Conservation (phyloP, 1,140 invertebrate genomes). For the Danaus plexippus region DNA sequence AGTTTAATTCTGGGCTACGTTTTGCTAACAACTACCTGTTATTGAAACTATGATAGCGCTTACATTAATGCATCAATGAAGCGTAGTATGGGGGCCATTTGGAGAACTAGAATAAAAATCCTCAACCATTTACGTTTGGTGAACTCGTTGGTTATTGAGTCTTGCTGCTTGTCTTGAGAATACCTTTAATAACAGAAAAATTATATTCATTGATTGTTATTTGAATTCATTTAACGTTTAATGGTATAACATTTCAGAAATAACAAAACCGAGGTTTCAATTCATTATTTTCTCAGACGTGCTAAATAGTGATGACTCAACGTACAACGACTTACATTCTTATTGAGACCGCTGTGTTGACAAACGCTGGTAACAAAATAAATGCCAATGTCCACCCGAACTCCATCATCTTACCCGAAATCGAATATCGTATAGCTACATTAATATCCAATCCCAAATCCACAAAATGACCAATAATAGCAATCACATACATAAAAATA, state of each 20-base stretch:
- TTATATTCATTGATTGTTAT: too few species aligned
- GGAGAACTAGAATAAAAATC: constrained; percentile 75
- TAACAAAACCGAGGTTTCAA: too few species aligned
- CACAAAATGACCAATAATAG: constrained; percentile 75
- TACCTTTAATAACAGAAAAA: constrained; percentile 35
- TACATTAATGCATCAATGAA: constrained; percentile 76
- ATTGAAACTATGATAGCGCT: constrained; percentile 16
- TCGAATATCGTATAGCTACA: constrained; percentile 73
- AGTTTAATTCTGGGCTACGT: too few species aligned
- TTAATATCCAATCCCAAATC: constrained; percentile 78
- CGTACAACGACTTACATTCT: constrained; percentile 72
- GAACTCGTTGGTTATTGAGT: constrained; percentile 67
- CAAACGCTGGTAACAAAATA: constrained; percentile 75
- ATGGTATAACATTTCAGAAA: too few species aligned
- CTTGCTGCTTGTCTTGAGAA: constrained; percentile 59
- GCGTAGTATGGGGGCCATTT: constrained; percentile 76
- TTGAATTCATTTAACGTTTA: too few species aligned
- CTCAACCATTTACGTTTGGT: constrained; percentile 71
- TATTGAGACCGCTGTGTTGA: constrained; percentile 76
- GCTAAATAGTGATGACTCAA: not conserved
- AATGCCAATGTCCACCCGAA: constrained; percentile 76
- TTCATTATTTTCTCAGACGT: too few species aligned
- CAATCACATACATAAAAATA: constrained; percentile 65
- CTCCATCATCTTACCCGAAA: constrained; percentile 65
- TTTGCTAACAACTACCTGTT: too few species aligned